These are phyloP conservation scores for Dromiciops gliroides DNA, from an alignment of 2,113 vertebrate genomes.

Conservation along the genomic window DNA sequence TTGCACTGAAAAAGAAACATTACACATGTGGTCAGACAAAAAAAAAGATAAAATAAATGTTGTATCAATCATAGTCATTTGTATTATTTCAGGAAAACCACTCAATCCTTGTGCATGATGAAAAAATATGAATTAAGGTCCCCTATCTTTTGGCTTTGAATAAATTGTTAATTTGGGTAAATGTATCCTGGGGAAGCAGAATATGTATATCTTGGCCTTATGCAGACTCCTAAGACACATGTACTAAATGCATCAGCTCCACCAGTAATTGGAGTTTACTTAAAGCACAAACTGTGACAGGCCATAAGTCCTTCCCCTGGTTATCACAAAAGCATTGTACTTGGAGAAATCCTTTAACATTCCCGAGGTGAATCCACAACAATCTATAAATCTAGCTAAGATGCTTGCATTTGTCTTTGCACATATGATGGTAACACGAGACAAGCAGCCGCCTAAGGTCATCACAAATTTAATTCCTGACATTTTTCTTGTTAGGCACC, in stretches of 20 bases:
- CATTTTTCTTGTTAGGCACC: constrained; percentile 56
- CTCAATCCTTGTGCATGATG: not conserved
- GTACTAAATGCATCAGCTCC: constrained; percentile 34
- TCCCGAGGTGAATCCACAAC: constrained; percentile 36
- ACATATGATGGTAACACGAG: constrained; percentile 30
- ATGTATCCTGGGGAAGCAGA: not conserved
- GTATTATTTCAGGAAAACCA: not conserved
- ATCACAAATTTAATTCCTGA: constrained; percentile 67
- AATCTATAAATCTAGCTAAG: constrained; percentile 68
- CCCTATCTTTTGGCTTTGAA: not conserved
- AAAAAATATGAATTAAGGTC: not conserved
- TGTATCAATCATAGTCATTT: not conserved
- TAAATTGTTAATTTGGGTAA: not conserved
- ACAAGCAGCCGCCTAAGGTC: constrained; percentile 59
- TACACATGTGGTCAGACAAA: not conserved
- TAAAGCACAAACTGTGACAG: constrained; percentile 64
- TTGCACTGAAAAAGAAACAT: not conserved
- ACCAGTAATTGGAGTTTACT: constrained; percentile 55
- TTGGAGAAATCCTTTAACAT: constrained; percentile 65
- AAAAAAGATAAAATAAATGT: not conserved
- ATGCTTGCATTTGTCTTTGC: constrained; percentile 52
- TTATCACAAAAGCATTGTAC: constrained; percentile 63
- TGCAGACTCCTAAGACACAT: constrained; percentile 31
- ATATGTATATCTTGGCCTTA: not conserved
- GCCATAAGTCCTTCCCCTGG: constrained; percentile 54